Evolutionary conservation across 2,888 invertebrate species (phyloP).

Genomic region (Syrista parreyssii): DNA sequence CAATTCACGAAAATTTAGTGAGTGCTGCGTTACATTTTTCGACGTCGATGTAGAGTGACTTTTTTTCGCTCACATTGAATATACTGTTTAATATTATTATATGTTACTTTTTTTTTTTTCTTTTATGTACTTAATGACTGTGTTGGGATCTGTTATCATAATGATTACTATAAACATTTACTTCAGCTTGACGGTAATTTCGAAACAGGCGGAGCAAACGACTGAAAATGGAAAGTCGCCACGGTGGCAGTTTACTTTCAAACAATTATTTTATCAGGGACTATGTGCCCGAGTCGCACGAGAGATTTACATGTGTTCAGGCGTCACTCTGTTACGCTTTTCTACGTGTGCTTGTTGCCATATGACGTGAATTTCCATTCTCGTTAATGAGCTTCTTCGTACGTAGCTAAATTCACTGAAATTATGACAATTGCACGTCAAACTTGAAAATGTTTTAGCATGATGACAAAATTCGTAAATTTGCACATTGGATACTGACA

Average conservation of each 20-base stretch:
- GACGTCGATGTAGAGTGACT: neutral
- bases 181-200: conserved; percentile 24
- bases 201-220: conserved; percentile 4
- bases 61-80: neutral
- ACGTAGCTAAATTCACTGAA: neutral
- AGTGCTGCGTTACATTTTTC: neutral
- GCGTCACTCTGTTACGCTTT: conserved; percentile 30
- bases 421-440: too few species aligned
- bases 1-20: neutral
- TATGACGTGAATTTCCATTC: neutral
- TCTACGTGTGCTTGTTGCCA: conserved; percentile 21
- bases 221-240: conserved; percentile 29
- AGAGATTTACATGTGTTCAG: neutral
- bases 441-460: neutral
- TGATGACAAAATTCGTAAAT: neutral
- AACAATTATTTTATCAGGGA: conserved; percentile 27
- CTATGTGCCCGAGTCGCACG: conserved; percentile 13
- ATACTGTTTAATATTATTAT: neutral
- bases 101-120: neutral
- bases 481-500: neutral
- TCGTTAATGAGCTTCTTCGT: neutral
- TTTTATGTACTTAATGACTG: neutral
- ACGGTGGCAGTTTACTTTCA: conserved; percentile 30
- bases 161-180: conserved; percentile 21
- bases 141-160: conserved; percentile 3